phyloP scores from a whole-genome alignment of 1,140 invertebrate genomes.

The Brachionus rotundiformis region DNA sequence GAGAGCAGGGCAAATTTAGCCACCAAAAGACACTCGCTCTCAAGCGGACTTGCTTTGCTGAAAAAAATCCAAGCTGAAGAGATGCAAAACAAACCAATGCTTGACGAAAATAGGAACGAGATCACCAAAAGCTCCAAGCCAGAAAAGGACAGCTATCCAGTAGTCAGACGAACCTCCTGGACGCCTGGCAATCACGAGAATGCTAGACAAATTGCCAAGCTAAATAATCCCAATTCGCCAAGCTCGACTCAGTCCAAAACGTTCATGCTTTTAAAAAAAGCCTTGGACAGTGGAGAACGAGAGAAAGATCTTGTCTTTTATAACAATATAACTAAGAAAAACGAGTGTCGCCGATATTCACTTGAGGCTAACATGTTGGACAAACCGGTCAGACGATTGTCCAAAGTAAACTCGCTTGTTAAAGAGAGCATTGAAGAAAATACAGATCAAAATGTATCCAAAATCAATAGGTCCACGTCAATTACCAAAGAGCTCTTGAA shows the following conservation, averaged over 20 bases:
- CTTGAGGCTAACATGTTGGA: neutral
- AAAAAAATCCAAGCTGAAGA: neutral
- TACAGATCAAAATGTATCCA: neutral
- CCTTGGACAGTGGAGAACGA: neutral
- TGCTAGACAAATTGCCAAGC: neutral
- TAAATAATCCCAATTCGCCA: neutral
- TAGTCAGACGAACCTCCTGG: neutral
- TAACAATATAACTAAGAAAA: slow-evolving; percentile 21
- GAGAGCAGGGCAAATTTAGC: neutral
- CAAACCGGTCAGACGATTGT: neutral
- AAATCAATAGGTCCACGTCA: neutral
- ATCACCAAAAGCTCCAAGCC: neutral
- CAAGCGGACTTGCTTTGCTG: neutral
- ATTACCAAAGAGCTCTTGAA: neutral
- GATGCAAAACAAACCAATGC: neutral
- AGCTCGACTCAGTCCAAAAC: slow-evolving; percentile 6
- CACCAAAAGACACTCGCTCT: neutral
- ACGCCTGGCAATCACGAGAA: neutral
- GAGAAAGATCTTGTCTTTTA: neutral
- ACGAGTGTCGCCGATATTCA: neutral
- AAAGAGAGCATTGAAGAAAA: slow-evolving; percentile 32
- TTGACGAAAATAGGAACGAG: neutral
- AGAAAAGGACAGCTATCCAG: neutral
- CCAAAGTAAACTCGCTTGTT: neutral
- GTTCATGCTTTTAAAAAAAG: neutral